phyloP scores from a whole-genome alignment of 2,888 invertebrate species.

The Ariolimax columbianus region DNA sequence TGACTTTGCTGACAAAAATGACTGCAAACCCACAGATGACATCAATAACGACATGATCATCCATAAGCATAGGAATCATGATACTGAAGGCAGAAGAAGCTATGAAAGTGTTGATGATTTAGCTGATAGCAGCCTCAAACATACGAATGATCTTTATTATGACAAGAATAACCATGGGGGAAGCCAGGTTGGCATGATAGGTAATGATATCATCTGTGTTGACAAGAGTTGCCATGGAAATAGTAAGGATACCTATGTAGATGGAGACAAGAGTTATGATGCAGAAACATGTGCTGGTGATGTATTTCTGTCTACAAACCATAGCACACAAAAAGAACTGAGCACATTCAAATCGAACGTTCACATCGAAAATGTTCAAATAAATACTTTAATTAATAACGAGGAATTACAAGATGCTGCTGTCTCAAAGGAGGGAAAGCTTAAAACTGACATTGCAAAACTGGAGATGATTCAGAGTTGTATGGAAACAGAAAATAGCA shows the following conservation, averaged over 20 bases:
- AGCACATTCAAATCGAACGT: too few species aligned
- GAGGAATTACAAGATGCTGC: too few species aligned
- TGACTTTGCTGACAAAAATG: not conserved
- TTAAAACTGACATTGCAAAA: not conserved
- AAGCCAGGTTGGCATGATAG: too few species aligned
- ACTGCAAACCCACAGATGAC: not conserved
- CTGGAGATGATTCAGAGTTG: not conserved
- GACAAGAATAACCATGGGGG: too few species aligned
- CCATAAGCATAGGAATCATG: not conserved
- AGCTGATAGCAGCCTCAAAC: not conserved
- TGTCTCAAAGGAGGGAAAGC: too few species aligned
- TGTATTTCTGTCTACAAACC: too few species aligned
- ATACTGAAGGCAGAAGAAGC: not conserved
- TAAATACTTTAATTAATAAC: too few species aligned
- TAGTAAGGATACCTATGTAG: not conserved
- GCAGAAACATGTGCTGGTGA: not conserved
- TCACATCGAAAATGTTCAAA: too few species aligned
- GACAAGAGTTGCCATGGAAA: not conserved
- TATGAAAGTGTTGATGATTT: not conserved
- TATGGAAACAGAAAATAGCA: not conserved
- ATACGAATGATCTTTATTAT: not conserved
- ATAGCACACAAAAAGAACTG: too few species aligned
- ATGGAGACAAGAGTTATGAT: too few species aligned
- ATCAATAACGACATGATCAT: not conserved
- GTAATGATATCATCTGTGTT: not conserved